Evolutionary conservation across 2,888 invertebrate species (phyloP).

Genomic region (Hyles lineata): DNA sequence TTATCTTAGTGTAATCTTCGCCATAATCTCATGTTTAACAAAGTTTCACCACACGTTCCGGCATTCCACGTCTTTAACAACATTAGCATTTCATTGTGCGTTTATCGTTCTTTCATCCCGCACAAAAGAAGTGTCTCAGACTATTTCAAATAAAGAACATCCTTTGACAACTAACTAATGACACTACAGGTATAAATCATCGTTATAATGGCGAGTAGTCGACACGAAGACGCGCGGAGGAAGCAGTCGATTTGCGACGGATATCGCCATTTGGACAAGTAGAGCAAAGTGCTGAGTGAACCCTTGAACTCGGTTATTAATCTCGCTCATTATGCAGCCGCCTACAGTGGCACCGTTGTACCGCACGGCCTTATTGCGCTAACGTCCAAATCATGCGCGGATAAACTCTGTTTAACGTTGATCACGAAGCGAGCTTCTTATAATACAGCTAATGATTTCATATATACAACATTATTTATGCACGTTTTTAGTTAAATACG

Average conservation of each 20-base stretch:
- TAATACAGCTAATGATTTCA: neutral
- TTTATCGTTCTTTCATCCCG: conserved; percentile 2
- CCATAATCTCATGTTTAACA: conserved; percentile 9
- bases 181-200: conserved; percentile 83
- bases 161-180: conserved; percentile 71
- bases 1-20: conserved; percentile 21
- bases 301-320: conserved; percentile 63
- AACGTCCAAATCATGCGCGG: conserved; percentile 21
- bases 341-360: conserved; percentile 54
- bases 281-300: conserved; percentile 48
- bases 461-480: neutral
- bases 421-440: neutral
- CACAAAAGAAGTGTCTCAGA: conserved; percentile 49
- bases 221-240: conserved; percentile 72
- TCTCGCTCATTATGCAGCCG: conserved; percentile 57
- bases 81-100: neutral
- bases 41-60: neutral
- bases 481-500: too few relatives aligned
- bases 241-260: conserved; percentile 82
- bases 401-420: neutral
- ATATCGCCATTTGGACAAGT: conserved; percentile 70
- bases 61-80: neutral
- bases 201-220: conserved; percentile 68
- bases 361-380: conserved; percentile 36
- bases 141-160: conserved; percentile 75